Conservation (phyloP, 1,140 invertebrate genomes). For the Pachypeltis micranthus region DNA sequence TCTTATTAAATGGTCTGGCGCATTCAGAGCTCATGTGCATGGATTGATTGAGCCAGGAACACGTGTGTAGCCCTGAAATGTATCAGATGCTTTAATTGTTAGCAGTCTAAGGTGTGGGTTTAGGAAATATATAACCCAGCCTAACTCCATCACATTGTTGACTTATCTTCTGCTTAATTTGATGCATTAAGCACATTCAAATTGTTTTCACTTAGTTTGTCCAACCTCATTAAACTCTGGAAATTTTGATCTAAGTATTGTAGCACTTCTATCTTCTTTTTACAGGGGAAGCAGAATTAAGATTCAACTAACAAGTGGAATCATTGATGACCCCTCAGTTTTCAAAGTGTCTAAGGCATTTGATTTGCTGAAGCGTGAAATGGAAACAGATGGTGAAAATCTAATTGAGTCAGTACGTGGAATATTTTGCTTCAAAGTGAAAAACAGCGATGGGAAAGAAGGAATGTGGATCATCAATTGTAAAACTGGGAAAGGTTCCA, state of each 20-base stretch:
- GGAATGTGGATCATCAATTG: constrained; percentile 84
- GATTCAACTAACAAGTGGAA: constrained; percentile 7
- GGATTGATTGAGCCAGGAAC: too few relatives aligned
- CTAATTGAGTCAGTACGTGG: constrained; percentile 76
- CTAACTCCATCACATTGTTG: too few relatives aligned
- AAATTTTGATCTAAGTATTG: too few relatives aligned
- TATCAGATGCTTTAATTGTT: too few relatives aligned
- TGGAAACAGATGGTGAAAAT: constrained; percentile 67
- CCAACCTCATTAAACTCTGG: not conserved
- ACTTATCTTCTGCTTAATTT: too few relatives aligned
- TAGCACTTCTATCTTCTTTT: constrained; percentile 7
- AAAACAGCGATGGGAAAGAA: constrained; percentile 57
- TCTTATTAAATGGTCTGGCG: too few relatives aligned
- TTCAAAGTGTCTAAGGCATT: constrained; percentile 71
- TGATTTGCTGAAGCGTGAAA: constrained; percentile 63
- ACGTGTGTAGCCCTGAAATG: too few relatives aligned
- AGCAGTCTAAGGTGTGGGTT: too few relatives aligned
- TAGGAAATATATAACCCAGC: too few relatives aligned
- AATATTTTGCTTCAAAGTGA: constrained; percentile 79
- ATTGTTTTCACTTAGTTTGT: not conserved
- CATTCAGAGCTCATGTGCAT: too few relatives aligned
- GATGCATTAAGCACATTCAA: too few relatives aligned
- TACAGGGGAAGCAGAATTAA: not conserved
- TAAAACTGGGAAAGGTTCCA: constrained; percentile 73
- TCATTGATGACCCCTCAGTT: constrained; percentile 37